A percentile compares a stretch with the other conserved stretches of the same genome.
Evolutionary conservation across 1,140 invertebrate species (phyloP).

Genomic region (Neoseiulus cucumeris): DNA sequence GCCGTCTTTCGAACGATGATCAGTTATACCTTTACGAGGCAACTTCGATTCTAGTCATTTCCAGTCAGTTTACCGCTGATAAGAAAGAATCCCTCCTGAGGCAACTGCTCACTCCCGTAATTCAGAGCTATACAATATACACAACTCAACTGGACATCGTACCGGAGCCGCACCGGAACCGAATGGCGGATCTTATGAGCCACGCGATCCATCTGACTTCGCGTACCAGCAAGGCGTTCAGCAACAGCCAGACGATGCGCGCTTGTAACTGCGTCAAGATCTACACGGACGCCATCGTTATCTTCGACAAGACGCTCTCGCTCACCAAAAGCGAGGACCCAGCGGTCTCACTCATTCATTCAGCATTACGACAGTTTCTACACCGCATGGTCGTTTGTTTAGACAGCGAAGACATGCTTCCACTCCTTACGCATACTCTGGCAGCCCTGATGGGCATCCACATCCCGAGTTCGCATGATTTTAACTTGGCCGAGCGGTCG

Average conservation of each 20-base stretch:
- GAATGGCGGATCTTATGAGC: conserved; percentile 29
- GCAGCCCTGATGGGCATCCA: conserved; percentile 22
- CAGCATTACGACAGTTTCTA: conserved; percentile 35
- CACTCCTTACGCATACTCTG: conserved; percentile 33
- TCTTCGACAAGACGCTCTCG: conserved; percentile 33
- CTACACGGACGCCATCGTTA: conserved; percentile 33
- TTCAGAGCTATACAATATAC: conserved; percentile 28
- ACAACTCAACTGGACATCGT: conserved; percentile 25
- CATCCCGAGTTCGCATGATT: conserved; percentile 28
- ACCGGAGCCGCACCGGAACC: conserved; percentile 12
- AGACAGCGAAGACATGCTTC: conserved; percentile 34
- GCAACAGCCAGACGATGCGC: conserved; percentile 35
- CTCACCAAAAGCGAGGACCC: conserved; percentile 19
- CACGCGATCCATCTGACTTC: conserved; percentile 34
- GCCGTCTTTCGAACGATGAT: conserved; percentile 32
- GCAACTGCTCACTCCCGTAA: conserved; percentile 29
- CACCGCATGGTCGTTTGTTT: conserved; percentile 41
- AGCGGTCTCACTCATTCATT: conserved; percentile 21
- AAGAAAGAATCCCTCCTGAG: conserved; percentile 29
- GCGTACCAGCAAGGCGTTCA: conserved; percentile 38
- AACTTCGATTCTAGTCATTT: conserved; percentile 34
- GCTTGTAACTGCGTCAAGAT: conserved; percentile 31
- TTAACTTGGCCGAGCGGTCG: background rate
- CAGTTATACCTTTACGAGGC: conserved; percentile 40
- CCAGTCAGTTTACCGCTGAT: conserved; percentile 28